Percentiles rank a stretch among this genome's conserved stretches.
phyloP scores from a whole-genome alignment of 2,888 invertebrate species.

The Philereme transversata region DNA sequence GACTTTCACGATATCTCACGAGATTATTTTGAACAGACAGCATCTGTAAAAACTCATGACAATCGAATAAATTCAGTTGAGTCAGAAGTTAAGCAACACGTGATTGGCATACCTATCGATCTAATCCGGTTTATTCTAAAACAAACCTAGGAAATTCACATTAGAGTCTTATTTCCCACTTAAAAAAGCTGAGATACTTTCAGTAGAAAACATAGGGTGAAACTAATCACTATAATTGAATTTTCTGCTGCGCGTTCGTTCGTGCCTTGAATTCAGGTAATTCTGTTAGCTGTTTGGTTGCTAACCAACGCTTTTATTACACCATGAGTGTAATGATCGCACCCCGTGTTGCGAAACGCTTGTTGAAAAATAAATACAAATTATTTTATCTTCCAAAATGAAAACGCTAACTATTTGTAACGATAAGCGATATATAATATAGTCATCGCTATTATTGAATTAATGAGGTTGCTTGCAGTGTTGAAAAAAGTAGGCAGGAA shows the following conservation, averaged over 20 bases:
- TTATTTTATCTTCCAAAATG: too few species aligned
- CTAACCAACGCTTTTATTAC: constrained; percentile 64
- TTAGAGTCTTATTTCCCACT: constrained; percentile 45
- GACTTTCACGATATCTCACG: too few species aligned
- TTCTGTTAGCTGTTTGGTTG: constrained; percentile 65
- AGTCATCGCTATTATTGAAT: too few species aligned
- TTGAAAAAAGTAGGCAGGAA: too few species aligned
- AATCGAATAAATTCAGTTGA: constrained; percentile 56
- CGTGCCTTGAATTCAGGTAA: constrained; percentile 73
- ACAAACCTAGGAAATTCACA: constrained; percentile 28
- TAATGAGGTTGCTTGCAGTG: too few species aligned
- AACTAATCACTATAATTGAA: constrained; percentile 78
- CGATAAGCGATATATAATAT: too few species aligned
- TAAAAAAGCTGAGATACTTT: constrained; percentile 51
- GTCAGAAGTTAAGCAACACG: constrained; percentile 56
- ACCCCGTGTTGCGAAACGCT: constrained; percentile 31
- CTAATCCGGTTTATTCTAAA: constrained; percentile 6
- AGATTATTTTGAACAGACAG: not conserved
- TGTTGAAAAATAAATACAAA: too few species aligned
- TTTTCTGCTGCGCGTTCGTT: constrained; percentile 67
- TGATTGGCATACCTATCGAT: constrained; percentile 57
- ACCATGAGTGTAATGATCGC: constrained; percentile 54
- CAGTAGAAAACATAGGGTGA: constrained; percentile 64
- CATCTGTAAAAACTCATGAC: too few species aligned
- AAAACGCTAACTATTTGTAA: too few species aligned